phyloP scores from a whole-genome alignment of 30 jellyfish, hydroid and myxozoan genomes.

The Mastigias papua region DNA sequence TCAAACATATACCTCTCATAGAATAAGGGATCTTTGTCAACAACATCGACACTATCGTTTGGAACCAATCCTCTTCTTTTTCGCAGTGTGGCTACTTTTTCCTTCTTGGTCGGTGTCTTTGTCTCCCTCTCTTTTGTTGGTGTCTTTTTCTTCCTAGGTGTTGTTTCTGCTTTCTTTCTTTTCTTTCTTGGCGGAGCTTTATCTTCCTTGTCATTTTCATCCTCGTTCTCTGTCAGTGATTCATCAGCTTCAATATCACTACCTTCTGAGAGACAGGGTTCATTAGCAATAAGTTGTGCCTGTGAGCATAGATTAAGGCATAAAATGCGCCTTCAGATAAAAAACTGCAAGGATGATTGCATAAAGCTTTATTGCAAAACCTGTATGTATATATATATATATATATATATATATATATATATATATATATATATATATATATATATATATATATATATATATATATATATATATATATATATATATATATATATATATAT shows the following conservation, averaged over 20 bases:
- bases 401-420: too few relatives aligned
- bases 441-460: too few relatives aligned
- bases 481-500: too few relatives aligned
- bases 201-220: not conserved
- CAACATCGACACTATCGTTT: not conserved
- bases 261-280: not conserved
- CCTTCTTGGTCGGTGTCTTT: not conserved
- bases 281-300: too few relatives aligned
- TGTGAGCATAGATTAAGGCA: too few relatives aligned
- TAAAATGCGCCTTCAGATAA: too few relatives aligned
- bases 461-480: too few relatives aligned
- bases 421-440: too few relatives aligned
- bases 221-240: not conserved
- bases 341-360: too few relatives aligned
- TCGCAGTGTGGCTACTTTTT: not conserved
- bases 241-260: not conserved
- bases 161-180: not conserved
- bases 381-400: too few relatives aligned
- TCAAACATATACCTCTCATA: not conserved
- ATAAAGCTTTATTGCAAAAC: too few relatives aligned
- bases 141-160: not conserved
- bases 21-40: not conserved
- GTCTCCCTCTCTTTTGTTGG: not conserved
- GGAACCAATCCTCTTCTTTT: not conserved
- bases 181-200: not conserved